Conservation (phyloP, 2,113 vertebrate genomes). For the Hippocampus abdominalis region DNA sequence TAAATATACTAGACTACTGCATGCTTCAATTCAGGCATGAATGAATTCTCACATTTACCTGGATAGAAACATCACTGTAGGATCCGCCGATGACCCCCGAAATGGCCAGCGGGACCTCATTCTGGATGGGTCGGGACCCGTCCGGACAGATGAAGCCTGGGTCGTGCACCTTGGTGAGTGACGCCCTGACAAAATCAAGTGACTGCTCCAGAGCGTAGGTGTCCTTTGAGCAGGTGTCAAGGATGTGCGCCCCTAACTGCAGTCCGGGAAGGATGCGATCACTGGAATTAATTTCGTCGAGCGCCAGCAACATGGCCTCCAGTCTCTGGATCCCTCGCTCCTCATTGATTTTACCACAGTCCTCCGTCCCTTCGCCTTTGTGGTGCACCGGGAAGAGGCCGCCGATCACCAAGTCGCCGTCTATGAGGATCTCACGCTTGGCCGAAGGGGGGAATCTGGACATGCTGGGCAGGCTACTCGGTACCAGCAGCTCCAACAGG, state of each 20-base stretch:
- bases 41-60: slow-evolving; percentile 71
- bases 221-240: slow-evolving; percentile 97
- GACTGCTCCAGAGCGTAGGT: slow-evolving; percentile 96
- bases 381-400: slow-evolving; percentile 94
- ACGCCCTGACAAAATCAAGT: slow-evolving; percentile 92
- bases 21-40: too few relatives aligned
- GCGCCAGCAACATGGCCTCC: slow-evolving; percentile 95
- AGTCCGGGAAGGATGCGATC: slow-evolving; percentile 85
- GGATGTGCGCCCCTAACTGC: slow-evolving; percentile 88
- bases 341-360: slow-evolving; percentile 92
- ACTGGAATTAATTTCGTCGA: slow-evolving; percentile 93
- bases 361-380: slow-evolving; percentile 84
- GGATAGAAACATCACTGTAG: slow-evolving; percentile 97
- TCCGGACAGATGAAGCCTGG: slow-evolving; percentile 95
- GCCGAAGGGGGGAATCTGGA: slow-evolving; percentile 63
- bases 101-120: slow-evolving; percentile 87
- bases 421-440: slow-evolving; percentile 87
- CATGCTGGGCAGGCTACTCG: slow-evolving; percentile 59
- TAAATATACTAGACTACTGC: too few relatives aligned
- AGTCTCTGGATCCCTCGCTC: slow-evolving; percentile 94
- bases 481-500: slow-evolving; percentile 57
- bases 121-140: slow-evolving; percentile 87
- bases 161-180: slow-evolving; percentile 88
- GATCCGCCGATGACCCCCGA: slow-evolving; percentile 95
- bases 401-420: slow-evolving; percentile 92